Evolutionary conservation across 1,140 invertebrate species (phyloP).

Genomic region (Drosophila ercepeae): DNA sequence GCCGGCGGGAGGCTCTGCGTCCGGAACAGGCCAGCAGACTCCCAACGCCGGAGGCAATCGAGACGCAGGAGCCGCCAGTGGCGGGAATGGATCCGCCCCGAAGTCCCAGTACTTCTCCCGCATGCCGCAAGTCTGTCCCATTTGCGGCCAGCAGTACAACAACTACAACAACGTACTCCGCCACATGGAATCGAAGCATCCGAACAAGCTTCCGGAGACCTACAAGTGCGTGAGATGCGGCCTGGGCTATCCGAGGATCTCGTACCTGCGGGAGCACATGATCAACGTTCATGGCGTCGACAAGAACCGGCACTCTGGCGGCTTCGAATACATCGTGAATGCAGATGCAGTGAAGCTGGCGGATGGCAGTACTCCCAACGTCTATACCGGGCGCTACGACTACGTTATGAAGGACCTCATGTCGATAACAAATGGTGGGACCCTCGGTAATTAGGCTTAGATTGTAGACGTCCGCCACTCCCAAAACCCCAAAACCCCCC

Average conservation of each 20-base stretch:
- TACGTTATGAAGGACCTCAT: slow-evolving; percentile 83
- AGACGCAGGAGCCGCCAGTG: slow-evolving; percentile 1
- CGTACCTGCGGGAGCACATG: slow-evolving; percentile 81
- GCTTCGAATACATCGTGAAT: slow-evolving; percentile 79
- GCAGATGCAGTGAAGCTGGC: slow-evolving; percentile 75
- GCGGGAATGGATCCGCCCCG: slow-evolving; percentile 28
- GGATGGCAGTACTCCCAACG: slow-evolving; percentile 66
- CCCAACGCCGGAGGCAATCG: slow-evolving; percentile 19
- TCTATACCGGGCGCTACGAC: slow-evolving; percentile 80
- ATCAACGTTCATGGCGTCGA: slow-evolving; percentile 75
- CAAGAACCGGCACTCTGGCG: slow-evolving; percentile 73
- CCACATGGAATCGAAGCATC: slow-evolving; percentile 83
- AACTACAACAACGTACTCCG: slow-evolving; percentile 83
- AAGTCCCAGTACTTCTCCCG: slow-evolving; percentile 81
- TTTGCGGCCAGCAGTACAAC: slow-evolving; percentile 83
- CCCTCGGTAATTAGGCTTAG: slow-evolving; percentile 78
- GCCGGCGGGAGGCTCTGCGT: background rate
- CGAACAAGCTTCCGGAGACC: slow-evolving; percentile 80
- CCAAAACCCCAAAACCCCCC: background rate
- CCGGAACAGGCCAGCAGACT: background rate
- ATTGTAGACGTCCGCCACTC: slow-evolving; percentile 43
- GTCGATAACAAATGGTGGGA: slow-evolving; percentile 83
- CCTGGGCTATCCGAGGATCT: slow-evolving; percentile 76
- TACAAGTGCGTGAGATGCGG: slow-evolving; percentile 81
- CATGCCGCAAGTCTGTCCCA: slow-evolving; percentile 81